Conservation (phyloP, 2,113 vertebrate species). For the Bos taurus region DNA sequence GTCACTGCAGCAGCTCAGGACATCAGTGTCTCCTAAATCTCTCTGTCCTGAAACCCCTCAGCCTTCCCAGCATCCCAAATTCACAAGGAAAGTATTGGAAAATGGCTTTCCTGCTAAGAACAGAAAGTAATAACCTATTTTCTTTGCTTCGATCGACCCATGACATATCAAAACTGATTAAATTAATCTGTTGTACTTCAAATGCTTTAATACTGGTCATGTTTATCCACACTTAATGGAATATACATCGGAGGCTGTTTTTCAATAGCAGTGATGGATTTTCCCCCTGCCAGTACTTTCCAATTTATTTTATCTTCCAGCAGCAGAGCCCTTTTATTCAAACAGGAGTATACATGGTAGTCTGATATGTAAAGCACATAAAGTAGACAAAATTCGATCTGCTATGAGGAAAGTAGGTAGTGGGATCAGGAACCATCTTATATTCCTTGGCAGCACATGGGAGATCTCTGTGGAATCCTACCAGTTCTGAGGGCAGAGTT, state of each 20-base stretch:
- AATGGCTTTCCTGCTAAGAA: neutral
- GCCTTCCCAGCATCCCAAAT: neutral
- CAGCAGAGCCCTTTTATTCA: neutral
- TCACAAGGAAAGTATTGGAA: neutral
- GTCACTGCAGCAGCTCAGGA: neutral
- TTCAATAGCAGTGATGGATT: neutral
- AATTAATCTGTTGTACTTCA: neutral
- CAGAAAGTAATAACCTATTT: neutral
- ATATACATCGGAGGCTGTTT: neutral
- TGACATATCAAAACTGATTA: neutral
- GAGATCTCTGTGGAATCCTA: neutral
- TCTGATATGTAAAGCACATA: neutral
- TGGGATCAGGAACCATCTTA: neutral
- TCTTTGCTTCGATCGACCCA: neutral
- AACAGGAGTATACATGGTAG: neutral
- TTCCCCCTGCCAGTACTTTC: neutral
- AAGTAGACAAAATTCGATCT: neutral
- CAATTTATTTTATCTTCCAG: slow-evolving; percentile 7
- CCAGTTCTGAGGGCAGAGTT: neutral
- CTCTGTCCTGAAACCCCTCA: neutral
- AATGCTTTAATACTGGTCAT: neutral
- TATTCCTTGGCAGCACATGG: neutral
- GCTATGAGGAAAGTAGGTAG: neutral
- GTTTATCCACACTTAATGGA: neutral
- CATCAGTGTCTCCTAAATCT: neutral